These are phyloP conservation scores for Aix galericulata DNA, from an alignment of 2,113 vertebrate genomes.

Conservation along the genomic window DNA sequence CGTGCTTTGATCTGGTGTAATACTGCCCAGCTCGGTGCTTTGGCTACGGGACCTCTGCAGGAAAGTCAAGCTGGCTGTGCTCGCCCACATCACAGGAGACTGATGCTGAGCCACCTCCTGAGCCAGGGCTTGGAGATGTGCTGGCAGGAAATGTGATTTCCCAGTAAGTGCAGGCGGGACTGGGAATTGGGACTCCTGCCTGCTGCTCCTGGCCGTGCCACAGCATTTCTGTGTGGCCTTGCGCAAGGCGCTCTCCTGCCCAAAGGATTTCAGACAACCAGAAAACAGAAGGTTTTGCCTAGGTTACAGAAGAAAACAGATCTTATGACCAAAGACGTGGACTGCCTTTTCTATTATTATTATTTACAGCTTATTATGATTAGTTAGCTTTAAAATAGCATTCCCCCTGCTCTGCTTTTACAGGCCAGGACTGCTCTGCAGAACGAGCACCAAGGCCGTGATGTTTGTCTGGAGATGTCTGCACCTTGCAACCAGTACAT, in stretches of 20 bases:
- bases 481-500: fast-evolving
- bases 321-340: not conserved
- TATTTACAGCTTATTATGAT: not conserved
- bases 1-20: fast-evolving
- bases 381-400: not conserved
- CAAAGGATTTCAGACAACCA: not conserved
- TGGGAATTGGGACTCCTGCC: not conserved
- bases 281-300: constrained; percentile 3
- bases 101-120: not conserved
- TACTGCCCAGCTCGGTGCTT: not conserved
- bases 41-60: fast-evolving
- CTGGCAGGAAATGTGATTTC: not conserved
- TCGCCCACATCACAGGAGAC: fast-evolving
- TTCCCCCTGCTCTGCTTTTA: not conserved
- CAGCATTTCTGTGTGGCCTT: not conserved
- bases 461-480: not conserved
- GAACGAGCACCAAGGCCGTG: fast-evolving
- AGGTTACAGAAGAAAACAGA: not conserved
- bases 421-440: not conserved
- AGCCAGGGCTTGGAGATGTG: fast-evolving
- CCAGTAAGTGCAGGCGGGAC: not conserved
- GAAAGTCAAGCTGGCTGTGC: fast-evolving
- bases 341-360: not conserved
- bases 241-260: not conserved
- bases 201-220: not conserved